Conservation (phyloP, 2,888 invertebrate species). For the Phaedon cochleariae region DNA sequence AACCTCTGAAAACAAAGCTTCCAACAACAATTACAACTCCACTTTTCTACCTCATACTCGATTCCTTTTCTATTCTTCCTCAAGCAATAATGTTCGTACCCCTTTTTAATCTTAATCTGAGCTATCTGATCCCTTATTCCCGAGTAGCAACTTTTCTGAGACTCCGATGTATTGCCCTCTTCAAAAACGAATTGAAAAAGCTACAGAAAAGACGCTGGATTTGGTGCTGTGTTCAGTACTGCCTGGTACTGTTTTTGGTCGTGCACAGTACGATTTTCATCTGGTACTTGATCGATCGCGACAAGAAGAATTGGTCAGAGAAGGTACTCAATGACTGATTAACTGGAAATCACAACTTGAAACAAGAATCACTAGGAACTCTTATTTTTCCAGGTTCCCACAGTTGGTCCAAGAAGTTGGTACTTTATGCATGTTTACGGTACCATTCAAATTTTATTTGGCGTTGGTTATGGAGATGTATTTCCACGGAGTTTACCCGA, state of each 20-base stretch:
- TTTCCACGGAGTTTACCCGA: slow-evolving; percentile 27
- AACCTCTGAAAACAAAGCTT: slow-evolving; percentile 11
- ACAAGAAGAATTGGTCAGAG: slow-evolving; percentile 47
- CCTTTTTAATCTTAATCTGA: slow-evolving; percentile 15
- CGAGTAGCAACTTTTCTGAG: slow-evolving; percentile 62
- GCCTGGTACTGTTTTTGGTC: slow-evolving; percentile 62
- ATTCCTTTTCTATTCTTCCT: slow-evolving; percentile 30
- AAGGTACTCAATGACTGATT: too few relatives aligned
- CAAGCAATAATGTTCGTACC: slow-evolving; percentile 18
- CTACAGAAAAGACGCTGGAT: slow-evolving; percentile 66
- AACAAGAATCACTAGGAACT: too few relatives aligned
- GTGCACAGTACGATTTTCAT: slow-evolving; percentile 65
- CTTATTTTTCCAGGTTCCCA: too few relatives aligned
- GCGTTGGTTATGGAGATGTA: slow-evolving; percentile 40
- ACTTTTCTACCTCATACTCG: slow-evolving; percentile 21
- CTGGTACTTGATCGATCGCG: slow-evolving; percentile 62
- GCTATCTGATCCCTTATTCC: slow-evolving; percentile 26
- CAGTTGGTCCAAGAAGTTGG: too few relatives aligned
- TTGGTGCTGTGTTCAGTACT: slow-evolving; percentile 64
- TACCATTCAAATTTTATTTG: slow-evolving; percentile 61
- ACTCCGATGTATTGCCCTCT: slow-evolving; percentile 62
- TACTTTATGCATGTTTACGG: slow-evolving; percentile 46
- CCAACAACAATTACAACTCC: slow-evolving; percentile 9
- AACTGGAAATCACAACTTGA: too few relatives aligned
- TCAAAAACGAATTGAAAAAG: slow-evolving; percentile 59